Evolutionary conservation across 2,888 invertebrate genomes (phyloP).

Genomic region (Tenthredo livida): DNA sequence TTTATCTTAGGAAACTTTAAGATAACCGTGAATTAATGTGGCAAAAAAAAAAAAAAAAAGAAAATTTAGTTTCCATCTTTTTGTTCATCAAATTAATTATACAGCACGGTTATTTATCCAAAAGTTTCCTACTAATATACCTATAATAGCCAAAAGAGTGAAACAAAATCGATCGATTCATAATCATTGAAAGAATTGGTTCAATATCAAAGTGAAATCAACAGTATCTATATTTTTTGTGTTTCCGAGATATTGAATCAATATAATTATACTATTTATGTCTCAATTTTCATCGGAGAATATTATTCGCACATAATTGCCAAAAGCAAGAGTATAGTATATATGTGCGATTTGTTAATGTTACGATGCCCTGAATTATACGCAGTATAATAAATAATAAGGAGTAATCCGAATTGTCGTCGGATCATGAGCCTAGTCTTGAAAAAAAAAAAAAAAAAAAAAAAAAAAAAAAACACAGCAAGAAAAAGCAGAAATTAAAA

Average conservation of each 20-base stretch:
- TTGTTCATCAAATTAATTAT: too few species aligned
- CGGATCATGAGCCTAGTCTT: conserved; percentile 54
- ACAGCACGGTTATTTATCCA: too few species aligned
- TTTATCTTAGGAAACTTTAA: too few species aligned
- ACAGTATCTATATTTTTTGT: too few species aligned
- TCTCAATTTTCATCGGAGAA: too few species aligned
- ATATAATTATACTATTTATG: too few species aligned
- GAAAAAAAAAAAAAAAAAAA: conserved; percentile 54
- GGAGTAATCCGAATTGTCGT: conserved; percentile 22
- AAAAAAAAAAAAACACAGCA: conserved; percentile 56
- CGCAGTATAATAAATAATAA: conserved; percentile 29
- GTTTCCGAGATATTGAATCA: background rate
- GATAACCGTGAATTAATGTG: too few species aligned
- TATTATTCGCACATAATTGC: too few species aligned
- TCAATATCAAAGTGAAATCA: background rate
- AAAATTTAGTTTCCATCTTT: too few species aligned
- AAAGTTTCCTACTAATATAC: background rate
- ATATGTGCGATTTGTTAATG: background rate
- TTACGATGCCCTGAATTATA: conserved; percentile 18
- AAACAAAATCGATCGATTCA: background rate
- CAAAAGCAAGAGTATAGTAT: background rate
- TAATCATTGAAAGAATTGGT: background rate
- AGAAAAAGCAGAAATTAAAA: conserved; percentile 57
- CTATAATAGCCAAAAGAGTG: background rate
- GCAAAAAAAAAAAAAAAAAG: too few species aligned